Evolutionary conservation across 2,797 vertebrate genomes (phyloP), one percentile per base, ranked within the genome.

Genomic region (Pachyuromys duprasi): DNA sequence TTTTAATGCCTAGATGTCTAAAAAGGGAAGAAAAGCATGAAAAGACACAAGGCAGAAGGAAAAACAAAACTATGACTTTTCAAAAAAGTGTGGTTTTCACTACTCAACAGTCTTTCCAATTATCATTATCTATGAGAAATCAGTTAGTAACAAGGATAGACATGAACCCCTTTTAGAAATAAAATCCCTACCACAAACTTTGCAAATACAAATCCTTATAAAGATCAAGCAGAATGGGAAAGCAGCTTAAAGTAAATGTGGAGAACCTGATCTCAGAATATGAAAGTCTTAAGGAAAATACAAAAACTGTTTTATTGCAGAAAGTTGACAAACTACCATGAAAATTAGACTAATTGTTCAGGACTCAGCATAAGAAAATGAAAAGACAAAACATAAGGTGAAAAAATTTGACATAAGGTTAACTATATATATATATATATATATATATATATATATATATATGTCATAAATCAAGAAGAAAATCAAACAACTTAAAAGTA

Each of bases 21-120:
- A 42, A 42, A 90, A 95, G 79, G 83, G 26, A 80, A 90, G 60
- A 90, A 70, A 87, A 75, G 39, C 4, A 26, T 67, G 89, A 60
- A 17, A 92, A 78, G 17, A 39, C 42, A 69, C 69, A 78, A 31
- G 28, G 67, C 8, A 90, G 31, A 62, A 81, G 72, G 4, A 86
- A 89, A 89, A 39, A 20, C 45, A 55, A 86, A 55, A 72, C 18
- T 57, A 39, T 55, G 49, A 39, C n/a, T 12, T 57, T n/a, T 36
- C 33, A 57, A 67, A 69, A 69, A 57, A 57, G 33, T 86, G 49
- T 9, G 8, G 8, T 22, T 86, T 86, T 39, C 24, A 36, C 53
- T 15, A 72, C 49, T 28, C 14, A 86, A 39, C 22, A 72, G 18
- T 55, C 55, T 42, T 60, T 31, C 53, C 15, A 60, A 7, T 22